Evolutionary conservation across 2,113 vertebrate genomes (phyloP).

Genomic region (Rousettus leschenaultii): DNA sequence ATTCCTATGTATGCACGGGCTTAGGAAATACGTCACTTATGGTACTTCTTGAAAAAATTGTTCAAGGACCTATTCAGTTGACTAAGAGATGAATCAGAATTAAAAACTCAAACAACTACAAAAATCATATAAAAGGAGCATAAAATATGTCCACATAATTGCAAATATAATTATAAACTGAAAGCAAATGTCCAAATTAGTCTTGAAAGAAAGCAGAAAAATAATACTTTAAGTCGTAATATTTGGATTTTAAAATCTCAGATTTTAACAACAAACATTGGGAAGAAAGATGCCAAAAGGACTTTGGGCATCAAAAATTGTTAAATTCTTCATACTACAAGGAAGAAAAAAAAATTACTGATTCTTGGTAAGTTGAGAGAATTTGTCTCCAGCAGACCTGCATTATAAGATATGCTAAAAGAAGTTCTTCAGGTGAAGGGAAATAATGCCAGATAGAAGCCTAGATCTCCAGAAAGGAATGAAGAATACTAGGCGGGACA

Average conservation of each 20-base stretch:
- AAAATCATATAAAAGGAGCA: constrained; percentile 2
- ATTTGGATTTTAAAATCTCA: background rate
- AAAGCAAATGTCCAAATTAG: background rate
- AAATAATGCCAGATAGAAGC: background rate
- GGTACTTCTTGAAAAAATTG: background rate
- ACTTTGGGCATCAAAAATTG: background rate
- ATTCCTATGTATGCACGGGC: background rate
- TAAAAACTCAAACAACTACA: background rate
- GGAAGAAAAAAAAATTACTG: background rate
- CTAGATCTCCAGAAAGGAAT: background rate
- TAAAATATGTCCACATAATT: background rate
- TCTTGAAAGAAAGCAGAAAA: constrained; percentile 1
- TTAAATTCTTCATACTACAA: constrained; percentile 3
- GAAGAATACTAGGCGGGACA: background rate
- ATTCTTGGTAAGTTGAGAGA: background rate
- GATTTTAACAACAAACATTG: background rate
- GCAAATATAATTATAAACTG: background rate
- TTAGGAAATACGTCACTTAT: background rate
- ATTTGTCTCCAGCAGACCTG: background rate
- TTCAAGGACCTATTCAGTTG: background rate
- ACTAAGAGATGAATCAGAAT: constrained; percentile 12
- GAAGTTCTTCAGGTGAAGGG: background rate
- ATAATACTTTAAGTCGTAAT: background rate
- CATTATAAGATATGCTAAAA: background rate
- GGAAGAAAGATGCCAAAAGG: background rate